phyloP scores from a whole-genome alignment of 2,888 invertebrate genomes.

The Ypsolopha sequella region DNA sequence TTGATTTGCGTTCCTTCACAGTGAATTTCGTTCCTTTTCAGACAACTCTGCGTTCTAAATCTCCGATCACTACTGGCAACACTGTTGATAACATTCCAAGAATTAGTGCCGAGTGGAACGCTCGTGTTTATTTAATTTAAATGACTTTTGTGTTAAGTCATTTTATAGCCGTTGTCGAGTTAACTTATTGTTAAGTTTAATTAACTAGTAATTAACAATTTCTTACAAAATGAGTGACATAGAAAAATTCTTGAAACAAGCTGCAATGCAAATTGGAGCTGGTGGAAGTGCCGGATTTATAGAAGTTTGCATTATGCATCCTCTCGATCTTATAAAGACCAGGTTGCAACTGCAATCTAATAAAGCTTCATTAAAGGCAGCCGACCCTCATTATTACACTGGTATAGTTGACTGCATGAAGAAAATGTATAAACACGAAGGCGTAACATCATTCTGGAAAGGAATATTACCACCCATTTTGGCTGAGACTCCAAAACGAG shows the following conservation, averaged over 20 bases:
- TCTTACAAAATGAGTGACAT: conserved; percentile 41
- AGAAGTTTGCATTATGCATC: conserved; percentile 97
- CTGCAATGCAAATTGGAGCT: conserved; percentile 84
- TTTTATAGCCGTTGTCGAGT: no score
- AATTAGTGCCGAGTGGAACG: no score
- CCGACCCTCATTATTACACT: conserved; percentile 75
- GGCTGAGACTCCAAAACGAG: conserved; percentile 95
- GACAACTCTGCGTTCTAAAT: no score
- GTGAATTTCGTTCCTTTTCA: no score
- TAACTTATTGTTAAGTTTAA: not conserved
- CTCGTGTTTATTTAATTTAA: no score
- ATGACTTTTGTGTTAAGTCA: no score
- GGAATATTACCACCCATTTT: conserved; percentile 94
- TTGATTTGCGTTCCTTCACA: no score
- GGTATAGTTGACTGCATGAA: conserved; percentile 89
- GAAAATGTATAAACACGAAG: conserved; percentile 91
- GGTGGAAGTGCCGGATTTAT: conserved; percentile 95
- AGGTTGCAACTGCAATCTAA: conserved; percentile 65
- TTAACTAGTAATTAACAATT: not conserved
- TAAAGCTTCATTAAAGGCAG: conserved; percentile 19
- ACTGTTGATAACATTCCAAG: no score
- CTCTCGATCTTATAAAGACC: conserved; percentile 93
- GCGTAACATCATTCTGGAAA: conserved; percentile 89
- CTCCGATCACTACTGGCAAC: no score
- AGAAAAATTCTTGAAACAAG: conserved; percentile 73